Evolutionary conservation across 64 coral and sea anemone species (phyloP).

Genomic region (Trachythela sp.): DNA sequence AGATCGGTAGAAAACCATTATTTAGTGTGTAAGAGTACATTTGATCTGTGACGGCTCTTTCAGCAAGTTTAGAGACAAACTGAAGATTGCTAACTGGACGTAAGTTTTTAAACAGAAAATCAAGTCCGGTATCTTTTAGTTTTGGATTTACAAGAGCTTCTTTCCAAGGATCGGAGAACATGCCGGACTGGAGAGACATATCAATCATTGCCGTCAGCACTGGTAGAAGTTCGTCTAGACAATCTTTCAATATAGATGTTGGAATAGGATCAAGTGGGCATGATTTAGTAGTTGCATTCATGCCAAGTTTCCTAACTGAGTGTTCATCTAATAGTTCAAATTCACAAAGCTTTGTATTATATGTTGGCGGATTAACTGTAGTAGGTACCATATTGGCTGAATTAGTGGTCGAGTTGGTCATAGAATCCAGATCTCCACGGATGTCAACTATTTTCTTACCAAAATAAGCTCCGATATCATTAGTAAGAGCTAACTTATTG

Average conservation of each 20-base stretch:
- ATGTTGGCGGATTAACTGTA: conserved; percentile 15
- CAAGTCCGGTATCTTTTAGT: neutral
- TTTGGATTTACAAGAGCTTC: neutral
- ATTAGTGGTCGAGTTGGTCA: conserved; percentile 19
- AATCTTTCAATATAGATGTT: conserved; percentile 23
- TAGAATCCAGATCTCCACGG: conserved; percentile 22
- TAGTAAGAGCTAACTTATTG: conserved; percentile 29
- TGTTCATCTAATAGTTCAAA: conserved; percentile 32
- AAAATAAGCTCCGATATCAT: conserved; percentile 46
- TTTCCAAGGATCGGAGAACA: neutral
- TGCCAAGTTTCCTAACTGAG: conserved; percentile 4
- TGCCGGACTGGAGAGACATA: neutral
- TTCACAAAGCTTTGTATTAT: too few species aligned
- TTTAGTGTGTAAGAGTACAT: neutral
- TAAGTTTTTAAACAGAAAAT: neutral
- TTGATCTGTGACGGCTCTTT: neutral
- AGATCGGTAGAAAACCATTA: neutral
- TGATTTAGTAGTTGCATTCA: conserved; percentile 20
- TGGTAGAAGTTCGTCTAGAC: conserved; percentile 18
- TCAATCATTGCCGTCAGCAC: conserved; percentile 6
- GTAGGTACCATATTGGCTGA: conserved; percentile 10
- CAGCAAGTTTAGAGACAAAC: neutral
- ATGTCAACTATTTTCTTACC: conserved; percentile 47
- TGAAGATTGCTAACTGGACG: neutral
- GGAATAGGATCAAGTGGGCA: conserved; percentile 39